Evolutionary conservation across 2,113 vertebrate species (phyloP).

Genomic region (Ailuropoda melanoleuca): DNA sequence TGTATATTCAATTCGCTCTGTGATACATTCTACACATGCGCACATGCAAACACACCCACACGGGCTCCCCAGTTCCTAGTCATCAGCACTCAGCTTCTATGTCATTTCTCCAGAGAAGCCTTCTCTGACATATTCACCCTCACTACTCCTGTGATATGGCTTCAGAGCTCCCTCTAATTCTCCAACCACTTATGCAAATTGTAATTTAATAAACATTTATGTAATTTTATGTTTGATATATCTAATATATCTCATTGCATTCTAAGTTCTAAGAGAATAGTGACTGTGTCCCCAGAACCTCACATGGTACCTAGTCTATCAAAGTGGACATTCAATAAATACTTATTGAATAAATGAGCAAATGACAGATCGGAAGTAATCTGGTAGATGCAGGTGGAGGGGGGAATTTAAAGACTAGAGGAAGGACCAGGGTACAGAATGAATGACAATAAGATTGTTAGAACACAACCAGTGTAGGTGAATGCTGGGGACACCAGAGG

Average conservation of each 20-base stretch:
- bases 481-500: background rate
- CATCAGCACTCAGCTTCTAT: background rate
- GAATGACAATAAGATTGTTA: background rate
- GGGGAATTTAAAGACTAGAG: background rate
- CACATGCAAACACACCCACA: background rate
- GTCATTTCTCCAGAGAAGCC: background rate
- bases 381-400: background rate
- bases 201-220: background rate
- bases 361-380: background rate
- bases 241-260: background rate
- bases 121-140: background rate
- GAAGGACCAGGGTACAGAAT: background rate
- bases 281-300: background rate
- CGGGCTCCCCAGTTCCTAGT: background rate
- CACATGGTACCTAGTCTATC: background rate
- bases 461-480: background rate
- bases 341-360: background rate
- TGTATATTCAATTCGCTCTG: background rate
- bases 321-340: background rate
- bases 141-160: background rate
- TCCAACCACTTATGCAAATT: background rate
- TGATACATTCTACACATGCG: background rate
- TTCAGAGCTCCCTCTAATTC: background rate
- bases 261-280: background rate
- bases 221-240: background rate